Evolutionary conservation across 2,113 vertebrate species (phyloP).

Genomic region (Oreochromis spilurus): DNA sequence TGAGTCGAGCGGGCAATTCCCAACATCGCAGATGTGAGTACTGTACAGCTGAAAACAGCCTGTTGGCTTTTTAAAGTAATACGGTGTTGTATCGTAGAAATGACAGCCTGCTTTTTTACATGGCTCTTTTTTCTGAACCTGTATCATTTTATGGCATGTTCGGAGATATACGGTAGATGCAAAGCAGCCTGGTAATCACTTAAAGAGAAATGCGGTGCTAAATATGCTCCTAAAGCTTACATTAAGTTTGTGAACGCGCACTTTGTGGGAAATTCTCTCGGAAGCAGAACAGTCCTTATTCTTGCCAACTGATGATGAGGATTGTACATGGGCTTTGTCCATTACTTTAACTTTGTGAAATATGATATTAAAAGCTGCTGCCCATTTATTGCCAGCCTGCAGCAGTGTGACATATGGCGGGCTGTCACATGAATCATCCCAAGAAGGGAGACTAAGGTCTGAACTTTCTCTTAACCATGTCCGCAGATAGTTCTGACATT

Average conservation of each 20-base stretch:
- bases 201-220: neutral
- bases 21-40: slow-evolving; percentile 57
- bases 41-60: slow-evolving; percentile 30
- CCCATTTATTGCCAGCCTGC: neutral
- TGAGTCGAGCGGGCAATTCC: slow-evolving; percentile 52
- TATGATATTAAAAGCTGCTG: slow-evolving; percentile 4
- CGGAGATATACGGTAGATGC: neutral
- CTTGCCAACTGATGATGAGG: neutral
- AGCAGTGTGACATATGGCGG: slow-evolving; percentile 18
- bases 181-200: neutral
- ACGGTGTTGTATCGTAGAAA: neutral
- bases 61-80: slow-evolving; percentile 37
- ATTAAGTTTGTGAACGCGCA: neutral
- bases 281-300: neutral
- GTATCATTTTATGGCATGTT: neutral
- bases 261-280: neutral
- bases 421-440: slow-evolving; percentile 27
- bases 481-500: neutral
- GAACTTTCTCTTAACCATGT: neutral
- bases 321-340: neutral
- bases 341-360: slow-evolving; percentile 10
- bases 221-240: neutral
- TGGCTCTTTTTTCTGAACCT: neutral
- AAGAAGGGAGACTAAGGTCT: neutral
- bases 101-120: neutral